Conservation (phyloP, 2,113 vertebrate genomes). For the Crotophaga sulcirostris region DNA sequence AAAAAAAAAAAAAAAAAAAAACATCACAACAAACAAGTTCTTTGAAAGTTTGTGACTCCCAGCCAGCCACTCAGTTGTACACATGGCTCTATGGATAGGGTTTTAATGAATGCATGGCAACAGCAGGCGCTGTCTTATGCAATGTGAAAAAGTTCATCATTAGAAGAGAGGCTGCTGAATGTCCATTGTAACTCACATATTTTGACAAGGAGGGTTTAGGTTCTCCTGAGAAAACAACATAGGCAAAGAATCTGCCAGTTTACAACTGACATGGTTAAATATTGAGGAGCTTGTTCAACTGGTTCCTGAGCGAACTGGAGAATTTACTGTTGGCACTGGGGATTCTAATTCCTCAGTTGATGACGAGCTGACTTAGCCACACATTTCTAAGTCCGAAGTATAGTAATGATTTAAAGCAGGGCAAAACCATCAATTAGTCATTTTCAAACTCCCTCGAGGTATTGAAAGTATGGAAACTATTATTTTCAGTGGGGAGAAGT, state of each 20-base stretch:
- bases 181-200: constrained; percentile 33
- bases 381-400: constrained; percentile 35
- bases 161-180: constrained; percentile 42
- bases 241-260: constrained; percentile 36
- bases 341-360: constrained; percentile 21
- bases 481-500: constrained; percentile 37
- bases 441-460: constrained; percentile 36
- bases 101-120: constrained; percentile 47
- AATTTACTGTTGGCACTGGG: neutral
- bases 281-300: constrained; percentile 33
- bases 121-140: neutral
- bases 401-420: constrained; percentile 62
- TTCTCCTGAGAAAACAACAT: constrained; percentile 47
- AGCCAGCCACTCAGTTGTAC: neutral
- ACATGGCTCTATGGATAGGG: neutral
- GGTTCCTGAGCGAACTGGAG: constrained; percentile 22
- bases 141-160: constrained; percentile 51
- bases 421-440: constrained; percentile 61
- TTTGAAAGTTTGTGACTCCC: neutral
- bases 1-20: neutral
- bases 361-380: neutral
- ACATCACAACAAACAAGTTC: neutral
- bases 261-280: constrained; percentile 38
- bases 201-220: constrained; percentile 55
- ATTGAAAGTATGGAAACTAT: constrained; percentile 52